Conservation (phyloP, 2,113 vertebrate genomes). For the Seriola dumerili region DNA sequence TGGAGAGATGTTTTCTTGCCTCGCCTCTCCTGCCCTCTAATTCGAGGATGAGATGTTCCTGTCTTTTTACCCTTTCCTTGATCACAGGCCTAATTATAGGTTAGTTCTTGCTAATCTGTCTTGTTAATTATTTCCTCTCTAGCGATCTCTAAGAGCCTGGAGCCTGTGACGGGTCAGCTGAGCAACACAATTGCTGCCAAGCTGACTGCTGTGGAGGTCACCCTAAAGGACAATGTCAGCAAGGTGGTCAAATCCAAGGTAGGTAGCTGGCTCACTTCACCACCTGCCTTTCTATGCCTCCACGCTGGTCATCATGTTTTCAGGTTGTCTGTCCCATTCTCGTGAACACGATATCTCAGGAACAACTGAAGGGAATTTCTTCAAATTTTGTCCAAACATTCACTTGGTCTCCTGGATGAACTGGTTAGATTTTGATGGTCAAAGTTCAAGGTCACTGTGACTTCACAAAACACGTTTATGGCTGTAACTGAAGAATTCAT, state of each 20-base stretch:
- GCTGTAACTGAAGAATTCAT: too few species aligned
- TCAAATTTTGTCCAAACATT: too few species aligned
- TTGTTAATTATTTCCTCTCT: constrained; percentile 16
- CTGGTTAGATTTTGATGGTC: too few species aligned
- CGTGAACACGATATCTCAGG: too few species aligned
- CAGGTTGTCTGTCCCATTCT: too few species aligned
- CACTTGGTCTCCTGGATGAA: too few species aligned
- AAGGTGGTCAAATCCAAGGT: constrained; percentile 98
- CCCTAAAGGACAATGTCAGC: constrained; percentile 92
- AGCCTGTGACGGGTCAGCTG: constrained; percentile 91
- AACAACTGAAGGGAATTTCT: too few species aligned
- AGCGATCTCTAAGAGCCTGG: constrained; percentile 90
- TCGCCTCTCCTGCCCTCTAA: constrained; percentile 34
- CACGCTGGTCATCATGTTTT: too few species aligned
- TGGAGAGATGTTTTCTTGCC: constrained; percentile 28
- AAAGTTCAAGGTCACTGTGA: too few species aligned
- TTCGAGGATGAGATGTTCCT: neutral
- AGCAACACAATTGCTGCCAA: constrained; percentile 90
- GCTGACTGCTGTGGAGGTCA: constrained; percentile 91
- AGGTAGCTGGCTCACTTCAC: neutral
- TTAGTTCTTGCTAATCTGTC: constrained; percentile 28
- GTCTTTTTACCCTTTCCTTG: constrained; percentile 5
- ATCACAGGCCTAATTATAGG: constrained; percentile 31
- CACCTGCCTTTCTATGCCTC: too few species aligned
- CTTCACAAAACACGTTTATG: too few species aligned